Evolutionary conservation across 1,140 invertebrate genomes (phyloP), one percentile per base, ranked within the genome.

Genomic region (Eriocheir sinensis): DNA sequence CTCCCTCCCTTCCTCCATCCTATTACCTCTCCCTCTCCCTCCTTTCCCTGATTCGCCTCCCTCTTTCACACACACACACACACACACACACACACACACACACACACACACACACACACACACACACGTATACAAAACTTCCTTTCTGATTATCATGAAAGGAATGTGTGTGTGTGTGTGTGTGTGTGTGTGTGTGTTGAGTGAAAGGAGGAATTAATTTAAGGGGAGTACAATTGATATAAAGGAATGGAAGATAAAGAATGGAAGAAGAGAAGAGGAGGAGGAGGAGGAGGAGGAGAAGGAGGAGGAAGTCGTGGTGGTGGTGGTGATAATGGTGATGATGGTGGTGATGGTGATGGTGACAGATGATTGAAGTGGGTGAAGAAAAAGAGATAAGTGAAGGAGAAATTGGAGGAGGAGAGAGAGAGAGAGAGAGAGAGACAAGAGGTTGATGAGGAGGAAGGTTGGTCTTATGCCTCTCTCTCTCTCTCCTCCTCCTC

Each of bases 91-190:
- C 53, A 72, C 60, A 72, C 60, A 72, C 60, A 72, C 60, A 72
- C 60, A 72, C 60, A 72, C 60, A 72, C 60, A 72, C 60, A 72
- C 60, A 72, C 60, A 72, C 60, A 72, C 60, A 72, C 60, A 72
- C 60, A 72, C 60, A 72, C 60, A 72, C 9, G n/a, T 6, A n/a
- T 6, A 17, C 12, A 72, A 72, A 27, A 72, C 1, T 72, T 27
- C n/a, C 9, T n/a, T 4, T n/a, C 0, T 72, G 60, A 72, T n/a
- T 72, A 72, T n/a, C n/a, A n/a, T 72, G 60, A n/a, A 72, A 72
- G 60, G 60, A 72, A 72, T 72, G 60, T n/a, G 60, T 72, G 60
- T 53, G 48, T 53, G 48, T 53, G 48, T 53, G 48, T 53, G 48
- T 53, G 48, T 53, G 48, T 53, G 48, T 53, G 48, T 53, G 48